Conservation (phyloP, 2,797 vertebrate species). For the Hippopotamyrus pictus region DNA sequence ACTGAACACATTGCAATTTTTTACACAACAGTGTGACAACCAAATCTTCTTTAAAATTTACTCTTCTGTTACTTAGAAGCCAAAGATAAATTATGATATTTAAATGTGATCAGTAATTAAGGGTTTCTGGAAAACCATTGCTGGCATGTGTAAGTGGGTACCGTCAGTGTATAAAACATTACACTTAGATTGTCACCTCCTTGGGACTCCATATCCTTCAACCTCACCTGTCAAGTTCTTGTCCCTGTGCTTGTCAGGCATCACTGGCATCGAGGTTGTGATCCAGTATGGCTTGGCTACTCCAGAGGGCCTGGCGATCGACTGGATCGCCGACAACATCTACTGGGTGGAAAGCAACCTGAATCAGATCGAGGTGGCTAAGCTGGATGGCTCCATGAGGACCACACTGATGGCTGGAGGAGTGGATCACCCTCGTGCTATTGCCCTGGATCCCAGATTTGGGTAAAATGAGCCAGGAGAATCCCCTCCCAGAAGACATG, state of each 20-base stretch:
- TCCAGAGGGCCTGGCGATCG: conserved; percentile 89
- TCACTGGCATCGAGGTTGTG: conserved; percentile 94
- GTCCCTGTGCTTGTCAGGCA: conserved; percentile 54
- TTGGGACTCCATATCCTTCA: neutral
- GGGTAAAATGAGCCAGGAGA: conserved; percentile 58
- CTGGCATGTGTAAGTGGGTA: neutral
- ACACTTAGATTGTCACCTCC: neutral
- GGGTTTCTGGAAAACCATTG: neutral
- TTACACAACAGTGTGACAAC: neutral
- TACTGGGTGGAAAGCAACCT: conserved; percentile 99
- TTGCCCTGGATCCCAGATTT: conserved; percentile 87
- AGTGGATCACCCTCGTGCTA: conserved; percentile 90
- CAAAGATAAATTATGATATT: neutral
- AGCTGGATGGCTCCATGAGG: conserved; percentile 87
- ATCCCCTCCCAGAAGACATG: neutral
- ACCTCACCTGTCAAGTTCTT: neutral
- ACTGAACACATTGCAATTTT: neutral
- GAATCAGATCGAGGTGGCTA: conserved; percentile 97
- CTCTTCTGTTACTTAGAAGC: neutral
- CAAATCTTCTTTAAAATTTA: neutral
- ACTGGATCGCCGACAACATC: conserved; percentile 98
- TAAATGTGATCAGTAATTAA: neutral
- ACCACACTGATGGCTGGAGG: conserved; percentile 90
- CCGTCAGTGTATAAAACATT: neutral
- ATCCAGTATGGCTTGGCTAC: conserved; percentile 93